phyloP scores from a whole-genome alignment of 2,888 invertebrate species.

The Stegophylla sp. region DNA sequence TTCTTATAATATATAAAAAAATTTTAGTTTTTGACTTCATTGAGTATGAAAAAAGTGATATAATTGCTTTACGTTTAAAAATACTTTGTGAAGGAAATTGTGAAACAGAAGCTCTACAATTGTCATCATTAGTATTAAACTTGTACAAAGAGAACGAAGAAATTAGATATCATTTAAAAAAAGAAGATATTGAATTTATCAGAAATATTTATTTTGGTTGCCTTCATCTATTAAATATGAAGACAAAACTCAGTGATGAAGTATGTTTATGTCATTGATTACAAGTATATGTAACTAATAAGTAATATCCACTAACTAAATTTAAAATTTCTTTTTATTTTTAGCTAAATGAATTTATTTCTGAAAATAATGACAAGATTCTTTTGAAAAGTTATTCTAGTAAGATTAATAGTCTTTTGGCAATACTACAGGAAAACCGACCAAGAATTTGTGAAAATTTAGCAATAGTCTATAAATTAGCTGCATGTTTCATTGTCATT shows the following conservation, averaged over 20 bases:
- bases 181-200: conserved; percentile 18
- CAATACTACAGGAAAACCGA: not conserved
- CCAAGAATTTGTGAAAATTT: not conserved
- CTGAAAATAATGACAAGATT: not conserved
- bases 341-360: conserved; percentile 10
- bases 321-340: not conserved
- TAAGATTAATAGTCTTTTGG: not conserved
- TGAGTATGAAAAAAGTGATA: not conserved
- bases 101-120: conserved; percentile 3
- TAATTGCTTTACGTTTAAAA: conserved; percentile 13
- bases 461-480: conserved; percentile 11
- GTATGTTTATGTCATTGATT: conserved; percentile 24
- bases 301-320: not conserved
- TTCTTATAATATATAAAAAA: not conserved
- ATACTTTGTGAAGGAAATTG: conserved; percentile 5
- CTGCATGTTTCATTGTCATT: not conserved
- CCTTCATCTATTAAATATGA: conserved; percentile 11
- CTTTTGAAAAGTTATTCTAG: not conserved
- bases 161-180: not conserved
- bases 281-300: no score
- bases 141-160: not conserved
- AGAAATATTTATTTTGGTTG: conserved; percentile 44
- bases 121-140: not conserved
- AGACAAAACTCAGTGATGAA: conserved; percentile 1
- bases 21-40: conserved; percentile 23